Evolutionary conservation across 2,113 vertebrate species (phyloP), one percentile per base, ranked within the genome.

Genomic region (Rhizomys pruinosus): DNA sequence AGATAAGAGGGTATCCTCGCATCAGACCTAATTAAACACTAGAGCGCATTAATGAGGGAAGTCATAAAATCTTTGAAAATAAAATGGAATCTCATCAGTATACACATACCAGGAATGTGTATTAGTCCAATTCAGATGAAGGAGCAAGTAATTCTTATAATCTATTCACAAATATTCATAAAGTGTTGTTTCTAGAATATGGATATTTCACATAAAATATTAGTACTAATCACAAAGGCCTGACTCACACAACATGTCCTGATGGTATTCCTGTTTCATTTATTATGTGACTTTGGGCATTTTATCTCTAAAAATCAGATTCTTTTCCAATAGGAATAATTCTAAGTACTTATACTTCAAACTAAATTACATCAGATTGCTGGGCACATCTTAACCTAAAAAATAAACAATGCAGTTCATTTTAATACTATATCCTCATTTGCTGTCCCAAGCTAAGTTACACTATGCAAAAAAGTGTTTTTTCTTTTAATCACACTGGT

Each of bases 21-120:
- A 94, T 93, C 63, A 88, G 59, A 80, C 81, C 37, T 94, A 96
- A 90, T 84, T 91, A 96, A 84, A 76, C 13, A 86, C 29, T 77
- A 69, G 11, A 52, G 19, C 78, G 29, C n/a, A 78, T 84, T 90
- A 91, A 85, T 42, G 34, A 66, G 47, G 34, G 37, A 85, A 64
- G 20, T 78, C 39, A 95, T 64, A 16, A 94, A 94, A 93, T 32
- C 74, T 92, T 94, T 63, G 85, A 80, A 89, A 91, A 61, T 95
- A 91, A 89, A 34, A 73, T 66, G 6, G 66, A 86, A 69, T 95
- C n/a, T 89, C 77, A 89, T 66, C 22, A 69, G 64, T 69, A 73
- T 7, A 69, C 4, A 59, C 42, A 68, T 0, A 85, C 64, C n/a
- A 79, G 84, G 47, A 42, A 87, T 79, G 25, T 9, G 15, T n/a